Conservation (phyloP, 64 coral and sea anemone species). For the Pocillopora verrucosa region DNA sequence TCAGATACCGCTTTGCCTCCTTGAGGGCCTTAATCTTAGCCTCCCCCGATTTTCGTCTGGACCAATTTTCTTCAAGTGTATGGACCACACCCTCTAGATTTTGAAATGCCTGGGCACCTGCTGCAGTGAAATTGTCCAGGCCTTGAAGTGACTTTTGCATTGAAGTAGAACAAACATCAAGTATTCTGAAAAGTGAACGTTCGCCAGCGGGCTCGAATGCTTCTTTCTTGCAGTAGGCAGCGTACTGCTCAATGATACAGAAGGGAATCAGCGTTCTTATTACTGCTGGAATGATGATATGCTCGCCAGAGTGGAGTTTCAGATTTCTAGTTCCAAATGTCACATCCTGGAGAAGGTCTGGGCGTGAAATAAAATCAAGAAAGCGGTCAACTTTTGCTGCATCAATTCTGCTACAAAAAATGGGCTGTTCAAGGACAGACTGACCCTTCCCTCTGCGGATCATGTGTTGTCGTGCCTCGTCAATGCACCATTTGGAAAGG, state of each 20-base stretch:
- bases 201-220: conserved; percentile 55
- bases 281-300: conserved; percentile 60
- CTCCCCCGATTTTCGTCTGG: too few relatives aligned
- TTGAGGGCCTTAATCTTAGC: too few relatives aligned
- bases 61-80: conserved; percentile 33
- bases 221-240: conserved; percentile 35
- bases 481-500: conserved; percentile 60
- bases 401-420: conserved; percentile 34
- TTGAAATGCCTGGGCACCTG: conserved; percentile 51
- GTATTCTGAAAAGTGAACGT: conserved; percentile 70
- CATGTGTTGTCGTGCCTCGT: conserved; percentile 53
- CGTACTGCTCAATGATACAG: conserved; percentile 57
- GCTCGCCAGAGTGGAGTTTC: conserved; percentile 62
- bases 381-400: conserved; percentile 40
- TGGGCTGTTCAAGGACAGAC: neutral
- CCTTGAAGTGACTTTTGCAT: conserved; percentile 55
- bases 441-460: conserved; percentile 30
- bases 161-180: conserved; percentile 62
- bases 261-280: conserved; percentile 54
- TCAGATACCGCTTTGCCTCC: too few relatives aligned
- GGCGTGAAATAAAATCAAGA: conserved; percentile 58
- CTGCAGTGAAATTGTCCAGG: conserved; percentile 57
- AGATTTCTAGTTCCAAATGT: conserved; percentile 57
- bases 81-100: conserved; percentile 48
- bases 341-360: conserved; percentile 71